Percentiles rank a stretch among this genome's conserved stretches.
These are phyloP conservation scores for Drosophila rufa DNA, from an alignment of 1,140 invertebrate species.

Conservation along the genomic window DNA sequence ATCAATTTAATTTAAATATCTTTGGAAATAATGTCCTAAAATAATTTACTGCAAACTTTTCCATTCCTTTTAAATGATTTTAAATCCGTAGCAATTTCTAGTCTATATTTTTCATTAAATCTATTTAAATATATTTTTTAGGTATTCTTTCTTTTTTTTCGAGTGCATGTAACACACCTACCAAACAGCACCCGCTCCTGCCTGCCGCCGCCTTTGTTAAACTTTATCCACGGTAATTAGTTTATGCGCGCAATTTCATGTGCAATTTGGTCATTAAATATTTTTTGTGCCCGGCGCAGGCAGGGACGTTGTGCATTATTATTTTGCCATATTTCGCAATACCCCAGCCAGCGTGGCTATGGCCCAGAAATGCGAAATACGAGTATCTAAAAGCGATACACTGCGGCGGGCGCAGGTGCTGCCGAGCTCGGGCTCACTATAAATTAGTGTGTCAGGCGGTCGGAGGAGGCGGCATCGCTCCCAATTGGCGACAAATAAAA, in stretches of 20 bases:
- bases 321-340: constrained; percentile 67
- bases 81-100: background rate
- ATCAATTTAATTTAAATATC: no score
- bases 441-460: constrained; percentile 65
- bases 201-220: constrained; percentile 64
- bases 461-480: constrained; percentile 37
- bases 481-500: constrained; percentile 83
- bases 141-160: constrained; percentile 25
- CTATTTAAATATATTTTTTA: no score
- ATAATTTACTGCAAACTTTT: no score
- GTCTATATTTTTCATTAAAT: background rate
- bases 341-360: constrained; percentile 9
- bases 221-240: constrained; percentile 82
- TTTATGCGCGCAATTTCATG: constrained; percentile 83
- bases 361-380: constrained; percentile 32
- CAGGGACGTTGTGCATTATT: constrained; percentile 53
- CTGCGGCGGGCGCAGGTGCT: constrained; percentile 66
- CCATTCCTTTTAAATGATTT: no score
- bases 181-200: constrained; percentile 8
- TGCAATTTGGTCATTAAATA: constrained; percentile 79
- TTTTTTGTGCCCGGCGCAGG: constrained; percentile 31
- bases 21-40: no score
- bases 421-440: constrained; percentile 57
- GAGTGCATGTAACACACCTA: constrained; percentile 37
- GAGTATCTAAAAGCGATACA: constrained; percentile 60